Evolutionary conservation across 2,113 vertebrate genomes (phyloP).

Genomic region (Marcusenius ussheri): DNA sequence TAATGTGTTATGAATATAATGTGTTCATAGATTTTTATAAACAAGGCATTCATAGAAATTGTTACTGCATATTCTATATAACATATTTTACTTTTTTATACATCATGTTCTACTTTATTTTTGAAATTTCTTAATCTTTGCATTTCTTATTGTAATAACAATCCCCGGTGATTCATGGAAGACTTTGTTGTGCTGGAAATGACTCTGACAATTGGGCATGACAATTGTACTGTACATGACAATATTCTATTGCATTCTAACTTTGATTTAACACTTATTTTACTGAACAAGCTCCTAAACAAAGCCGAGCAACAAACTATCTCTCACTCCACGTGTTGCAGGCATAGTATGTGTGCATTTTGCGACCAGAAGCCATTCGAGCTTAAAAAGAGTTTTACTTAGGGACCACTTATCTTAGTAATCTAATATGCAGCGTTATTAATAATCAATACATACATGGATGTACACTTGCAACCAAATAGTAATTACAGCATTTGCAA

Average conservation of each 20-base stretch:
- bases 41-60: not conserved
- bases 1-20: not conserved
- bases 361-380: not conserved
- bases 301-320: not conserved
- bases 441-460: conserved; percentile 10
- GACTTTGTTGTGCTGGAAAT: not conserved
- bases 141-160: not conserved
- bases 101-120: not conserved
- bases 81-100: not conserved
- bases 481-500: not conserved
- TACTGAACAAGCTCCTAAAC: not conserved
- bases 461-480: not conserved
- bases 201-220: not conserved
- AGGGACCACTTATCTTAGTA: not conserved
- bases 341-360: not conserved
- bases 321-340: not conserved
- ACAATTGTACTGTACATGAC: not conserved
- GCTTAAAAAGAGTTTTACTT: not conserved
- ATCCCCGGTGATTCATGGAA: not conserved
- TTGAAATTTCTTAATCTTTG: not conserved
- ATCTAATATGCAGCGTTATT: not conserved
- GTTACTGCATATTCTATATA: not conserved
- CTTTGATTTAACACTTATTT: not conserved
- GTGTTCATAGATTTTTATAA: not conserved
- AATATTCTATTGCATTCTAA: not conserved